Evolutionary conservation across 2,113 vertebrate species (phyloP), one percentile per base, ranked within the genome.

Genomic region (Psammodynastes pulverulentus): DNA sequence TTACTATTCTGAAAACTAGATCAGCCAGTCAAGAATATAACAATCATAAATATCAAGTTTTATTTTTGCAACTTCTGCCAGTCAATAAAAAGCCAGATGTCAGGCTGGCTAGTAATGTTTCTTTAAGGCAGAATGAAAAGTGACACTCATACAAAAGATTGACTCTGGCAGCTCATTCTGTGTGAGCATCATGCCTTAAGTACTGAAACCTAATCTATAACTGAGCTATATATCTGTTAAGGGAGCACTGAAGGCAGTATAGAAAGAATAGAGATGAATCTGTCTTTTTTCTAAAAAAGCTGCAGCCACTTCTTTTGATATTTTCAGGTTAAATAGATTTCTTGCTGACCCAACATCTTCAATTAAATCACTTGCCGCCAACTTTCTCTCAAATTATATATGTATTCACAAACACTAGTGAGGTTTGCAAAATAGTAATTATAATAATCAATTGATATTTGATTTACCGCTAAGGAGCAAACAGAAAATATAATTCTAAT

Each of bases 401-500:
- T 94, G 84, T 96, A 96, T 87, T 91, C 93, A 95, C 93, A 93
- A 93, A 95, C 95, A 96, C 95, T 94, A 29, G 95, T 0, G 29
- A 94, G 94, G 39, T 39, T 79, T 79, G 95, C 92, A 96, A 93
- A 95, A 94, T 96, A 91, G 72, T 94, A 79, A 79, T 79, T 79
- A 79, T 43, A 79, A 79, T 79, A 79, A 93, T 96, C 92, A 95
- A 93, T 95, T 94, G 94, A 95, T 93, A 94, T 97, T 96, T 95
- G 94, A 96, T 95, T 96, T 93, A 93, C 95, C 96, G 95, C 97
- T 97, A 97, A 97, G 87, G 93, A 96, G 93, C 93, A 95, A 95
- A 96, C 94, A 96, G 92, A 95, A 97, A 96, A 93, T 91, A 93
- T 95, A 96, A 95, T 46, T 87, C 96, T 96, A 87, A 95, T 96